These are phyloP conservation scores for Polydrusus cervinus DNA, from an alignment of 2,888 invertebrate genomes.

Conservation along the genomic window DNA sequence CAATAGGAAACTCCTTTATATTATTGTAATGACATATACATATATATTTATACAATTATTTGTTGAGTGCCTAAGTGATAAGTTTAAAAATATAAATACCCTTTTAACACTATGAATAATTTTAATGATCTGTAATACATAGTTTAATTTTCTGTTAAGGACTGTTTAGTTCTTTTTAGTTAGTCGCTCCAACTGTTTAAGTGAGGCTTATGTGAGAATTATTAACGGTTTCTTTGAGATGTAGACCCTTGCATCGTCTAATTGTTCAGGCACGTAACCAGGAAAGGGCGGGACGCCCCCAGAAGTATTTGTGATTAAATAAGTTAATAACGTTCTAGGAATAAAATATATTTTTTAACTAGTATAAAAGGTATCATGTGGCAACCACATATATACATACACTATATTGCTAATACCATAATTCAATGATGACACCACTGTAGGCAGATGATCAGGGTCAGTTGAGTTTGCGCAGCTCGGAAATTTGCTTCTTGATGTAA, in stretches of 20 bases:
- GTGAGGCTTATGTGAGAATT: neutral
- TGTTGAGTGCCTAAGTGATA: slow-evolving; percentile 69
- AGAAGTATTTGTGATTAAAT: too few species aligned
- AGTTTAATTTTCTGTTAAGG: slow-evolving; percentile 61
- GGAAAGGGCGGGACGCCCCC: too few species aligned
- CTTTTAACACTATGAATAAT: slow-evolving; percentile 49
- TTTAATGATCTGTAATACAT: slow-evolving; percentile 62
- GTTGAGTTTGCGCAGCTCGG: too few species aligned
- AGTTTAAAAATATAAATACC: slow-evolving; percentile 59
- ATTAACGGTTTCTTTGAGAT: neutral
- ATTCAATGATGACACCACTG: too few species aligned
- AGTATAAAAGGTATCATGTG: too few species aligned
- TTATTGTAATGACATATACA: slow-evolving; percentile 48
- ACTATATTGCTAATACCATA: too few species aligned
- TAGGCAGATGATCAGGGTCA: too few species aligned
- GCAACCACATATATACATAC: too few species aligned
- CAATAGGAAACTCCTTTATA: neutral
- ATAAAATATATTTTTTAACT: too few species aligned
- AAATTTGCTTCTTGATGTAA: too few species aligned
- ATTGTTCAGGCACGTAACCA: too few species aligned
- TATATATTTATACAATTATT: slow-evolving; percentile 68
- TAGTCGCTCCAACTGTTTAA: slow-evolving; percentile 3
- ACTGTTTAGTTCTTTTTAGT: slow-evolving; percentile 14
- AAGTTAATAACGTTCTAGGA: too few species aligned
- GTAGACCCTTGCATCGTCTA: neutral